Base-by-base conservation (phyloP, 2,888 invertebrate genomes). In the Aspidiotus destructor region DNA sequence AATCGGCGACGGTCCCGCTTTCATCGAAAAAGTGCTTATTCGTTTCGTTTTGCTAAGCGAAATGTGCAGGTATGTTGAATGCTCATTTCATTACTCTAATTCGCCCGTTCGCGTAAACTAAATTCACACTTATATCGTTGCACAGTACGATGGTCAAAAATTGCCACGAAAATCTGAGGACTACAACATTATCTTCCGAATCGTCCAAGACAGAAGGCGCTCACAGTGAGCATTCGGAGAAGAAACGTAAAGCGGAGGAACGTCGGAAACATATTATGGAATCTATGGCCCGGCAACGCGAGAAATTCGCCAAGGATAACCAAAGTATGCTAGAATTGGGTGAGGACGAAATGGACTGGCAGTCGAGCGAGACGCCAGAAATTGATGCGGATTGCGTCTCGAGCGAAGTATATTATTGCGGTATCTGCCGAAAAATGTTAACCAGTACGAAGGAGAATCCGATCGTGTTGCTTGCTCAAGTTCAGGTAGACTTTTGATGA, bases 191-290 rank as follows among this genome's bases (percentile, higher is more conserved):
- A 5, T 28, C 28, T 28, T 5, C 1, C 5, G 28, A 28, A 28
- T 28, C 28, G 28, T 28, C 28, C 11, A 48, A 48, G 48, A 2
- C 48, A 3, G n/a, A 48, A 11, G n/a, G 6, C n/a, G 6, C 10
- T n/a, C 48, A 6, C 11, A 61, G 41, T 9, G 61, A 61, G 82
- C 84, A 54, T 83, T 84, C 77, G 83, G 80, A 73, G 75, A 77
- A 57, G 78, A 73, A 71, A 64, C 83, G 90, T 40, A 83, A 87
- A 41, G 82, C 87, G 72, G 93, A 92, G 73, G 94, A 95, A 75
- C 83, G 96, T 1, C 95, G 96, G 76, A 86, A 89, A 75, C 90
- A 90, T 76, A 79, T 97, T 73, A 92, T 97, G 90, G 89, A 88
- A 42, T 93, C 96, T 76, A 94, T 96, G 80, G 92, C 92, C 9